Conservation (phyloP, 2,888 invertebrate genomes). For the Onthophagus sagittarius region DNA sequence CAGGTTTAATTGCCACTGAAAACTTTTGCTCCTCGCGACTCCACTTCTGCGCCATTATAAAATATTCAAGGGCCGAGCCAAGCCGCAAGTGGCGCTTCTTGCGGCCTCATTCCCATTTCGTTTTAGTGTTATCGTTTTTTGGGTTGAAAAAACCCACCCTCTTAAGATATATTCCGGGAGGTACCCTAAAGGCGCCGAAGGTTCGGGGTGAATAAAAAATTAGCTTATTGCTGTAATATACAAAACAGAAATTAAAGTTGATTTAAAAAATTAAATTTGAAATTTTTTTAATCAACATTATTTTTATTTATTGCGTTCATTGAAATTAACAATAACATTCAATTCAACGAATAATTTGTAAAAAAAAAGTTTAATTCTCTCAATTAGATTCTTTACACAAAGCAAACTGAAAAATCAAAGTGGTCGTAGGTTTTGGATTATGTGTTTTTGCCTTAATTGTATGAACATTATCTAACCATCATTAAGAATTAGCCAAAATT, state of each 20-base stretch:
- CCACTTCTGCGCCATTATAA: slow-evolving; percentile 45
- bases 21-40: slow-evolving; percentile 44
- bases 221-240: slow-evolving; percentile 52
- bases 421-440: too few relatives aligned
- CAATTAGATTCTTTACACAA: too few relatives aligned
- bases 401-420: too few relatives aligned
- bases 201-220: slow-evolving; percentile 52
- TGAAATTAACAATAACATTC: too few relatives aligned
- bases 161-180: slow-evolving; percentile 48
- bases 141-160: slow-evolving; percentile 32
- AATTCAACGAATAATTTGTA: background rate
- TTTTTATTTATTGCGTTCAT: too few relatives aligned
- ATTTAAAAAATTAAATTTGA: too few relatives aligned
- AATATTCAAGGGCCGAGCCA: slow-evolving; percentile 43
- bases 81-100: slow-evolving; percentile 27
- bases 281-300: too few relatives aligned
- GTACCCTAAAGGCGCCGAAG: slow-evolving; percentile 39
- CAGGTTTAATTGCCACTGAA: slow-evolving; percentile 50
- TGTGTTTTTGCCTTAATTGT: too few relatives aligned
- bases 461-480: too few relatives aligned
- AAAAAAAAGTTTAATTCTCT: background rate
- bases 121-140: slow-evolving; percentile 46
- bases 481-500: too few relatives aligned
- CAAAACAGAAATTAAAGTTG: slow-evolving; percentile 20
- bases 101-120: slow-evolving; percentile 46